Evolutionary conservation across 2,113 vertebrate genomes (phyloP), one percentile per base, ranked within the genome.

Genomic region (Clarias macrocephalus): DNA sequence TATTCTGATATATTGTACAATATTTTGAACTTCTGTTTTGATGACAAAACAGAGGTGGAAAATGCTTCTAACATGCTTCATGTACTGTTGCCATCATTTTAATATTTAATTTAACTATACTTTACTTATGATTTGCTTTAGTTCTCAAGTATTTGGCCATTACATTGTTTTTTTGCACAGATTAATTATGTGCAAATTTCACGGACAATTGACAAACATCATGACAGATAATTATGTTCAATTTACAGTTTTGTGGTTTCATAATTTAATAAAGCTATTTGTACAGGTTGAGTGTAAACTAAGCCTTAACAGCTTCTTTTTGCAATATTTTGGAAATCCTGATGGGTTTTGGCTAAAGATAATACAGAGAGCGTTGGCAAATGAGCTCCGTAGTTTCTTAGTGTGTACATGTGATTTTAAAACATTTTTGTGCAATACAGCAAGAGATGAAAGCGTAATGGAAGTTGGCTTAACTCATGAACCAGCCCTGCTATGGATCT

Each of bases 381-480:
- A 92, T 90, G 92, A 93, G 92, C 91, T 90, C 89, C 83, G 86
- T 85, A 90, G 86, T 88, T 87, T 79, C 48, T 90, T 37, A 82
- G 88, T 89, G 87, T 88, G 75, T 89, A 88, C 82, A 85, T 85
- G 76, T 90, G 80, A 21, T 19, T 60, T 60, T 56, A 33, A 48
- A 48, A 48, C 6, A 8, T 76, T 85, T 92, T 88, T 91, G 89
- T 89, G 85, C 89, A 89, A 94, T 92, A 87, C 86, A 66, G 93
- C 92, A 91, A 90, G 91, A 89, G 93, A 91, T 92, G 92, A 94
- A 94, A 94, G 93, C 94, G 92, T 94, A 95, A 95, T 95, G 93
- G 94, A 93, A 95, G 93, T 94, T 93, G 93, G 95, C 94, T 95
- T 95, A 96, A 95, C 94, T 95, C 93, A 91, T 92, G 92, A 93